phyloP scores from a whole-genome alignment of 2,888 invertebrate species.

The Drosophila mercatorum region DNA sequence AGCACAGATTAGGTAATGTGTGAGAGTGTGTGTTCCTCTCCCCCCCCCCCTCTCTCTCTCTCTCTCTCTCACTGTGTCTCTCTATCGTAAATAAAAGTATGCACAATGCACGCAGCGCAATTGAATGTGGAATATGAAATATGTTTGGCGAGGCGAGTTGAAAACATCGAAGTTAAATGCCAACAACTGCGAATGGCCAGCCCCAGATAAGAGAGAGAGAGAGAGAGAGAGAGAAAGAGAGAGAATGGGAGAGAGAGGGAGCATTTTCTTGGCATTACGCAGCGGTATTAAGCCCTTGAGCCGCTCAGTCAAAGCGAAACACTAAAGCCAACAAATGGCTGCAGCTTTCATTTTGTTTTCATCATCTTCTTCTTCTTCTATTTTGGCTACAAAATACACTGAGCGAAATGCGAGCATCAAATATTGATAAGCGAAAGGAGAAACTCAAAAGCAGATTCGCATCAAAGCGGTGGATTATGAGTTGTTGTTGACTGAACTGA shows the following conservation, averaged over 20 bases:
- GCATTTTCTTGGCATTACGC: conserved; percentile 27
- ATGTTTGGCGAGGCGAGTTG: conserved; percentile 23
- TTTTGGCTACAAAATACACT: not conserved
- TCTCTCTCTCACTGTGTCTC: not conserved
- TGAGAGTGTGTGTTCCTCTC: not conserved
- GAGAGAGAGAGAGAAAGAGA: too few species aligned
- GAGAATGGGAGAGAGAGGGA: conserved; percentile 16
- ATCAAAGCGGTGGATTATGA: not conserved
- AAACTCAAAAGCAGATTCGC: not conserved
- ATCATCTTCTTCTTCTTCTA: not conserved
- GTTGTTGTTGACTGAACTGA: not conserved
- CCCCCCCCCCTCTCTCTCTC: not conserved
- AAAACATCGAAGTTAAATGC: conserved; percentile 30
- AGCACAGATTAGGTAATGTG: conserved; percentile 53
- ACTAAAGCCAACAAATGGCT: conserved; percentile 11
- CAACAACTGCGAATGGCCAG: conserved; percentile 33
- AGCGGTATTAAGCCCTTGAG: conserved; percentile 15
- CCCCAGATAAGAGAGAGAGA: conserved; percentile 27
- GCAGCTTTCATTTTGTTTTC: conserved; percentile 2
- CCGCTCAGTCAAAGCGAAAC: conserved; percentile 9
- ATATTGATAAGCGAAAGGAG: conserved; percentile 1
- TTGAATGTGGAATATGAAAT: conserved; percentile 49
- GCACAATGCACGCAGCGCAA: conserved; percentile 36
- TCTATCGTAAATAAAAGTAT: conserved; percentile 43
- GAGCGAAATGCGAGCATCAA: not conserved